phyloP scores from a whole-genome alignment of 2,113 vertebrate species.

The Ammodytes dubius region DNA sequence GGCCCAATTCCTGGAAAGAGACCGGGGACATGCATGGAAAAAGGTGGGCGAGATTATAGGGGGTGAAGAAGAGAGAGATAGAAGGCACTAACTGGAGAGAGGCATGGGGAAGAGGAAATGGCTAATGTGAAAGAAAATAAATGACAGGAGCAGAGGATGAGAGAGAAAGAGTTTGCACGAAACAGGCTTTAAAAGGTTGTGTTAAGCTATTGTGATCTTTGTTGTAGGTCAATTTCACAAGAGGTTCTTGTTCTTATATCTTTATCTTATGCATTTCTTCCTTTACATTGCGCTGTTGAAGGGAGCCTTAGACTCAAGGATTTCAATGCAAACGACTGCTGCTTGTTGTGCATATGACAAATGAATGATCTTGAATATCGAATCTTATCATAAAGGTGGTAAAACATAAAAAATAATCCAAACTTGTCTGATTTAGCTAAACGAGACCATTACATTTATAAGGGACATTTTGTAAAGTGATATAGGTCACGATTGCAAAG shows the following conservation, averaged over 20 bases:
- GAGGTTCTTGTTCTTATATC: neutral
- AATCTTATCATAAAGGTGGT: no score
- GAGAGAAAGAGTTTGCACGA: neutral
- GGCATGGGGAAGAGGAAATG: neutral
- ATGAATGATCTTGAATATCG: no score
- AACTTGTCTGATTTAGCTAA: neutral
- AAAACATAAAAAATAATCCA: no score
- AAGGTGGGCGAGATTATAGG: neutral
- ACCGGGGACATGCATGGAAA: constrained; percentile 40
- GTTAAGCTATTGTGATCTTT: no score
- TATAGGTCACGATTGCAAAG: neutral
- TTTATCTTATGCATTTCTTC: no score
- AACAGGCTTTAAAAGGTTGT: neutral
- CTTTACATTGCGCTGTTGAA: no score
- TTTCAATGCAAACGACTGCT: no score
- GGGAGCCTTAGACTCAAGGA: no score
- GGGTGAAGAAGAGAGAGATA: constrained; percentile 13
- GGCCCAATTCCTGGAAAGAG: constrained; percentile 67
- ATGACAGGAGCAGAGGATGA: neutral
- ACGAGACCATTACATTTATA: neutral
- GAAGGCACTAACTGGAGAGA: neutral
- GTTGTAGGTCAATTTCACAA: neutral
- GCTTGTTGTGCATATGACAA: no score
- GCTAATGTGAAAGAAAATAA: neutral
- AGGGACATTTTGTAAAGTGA: neutral